A percentile compares a stretch with the other conserved stretches of the same genome.
Conservation (phyloP, 1,140 invertebrate species). For the Pollicipes pollicipes region DNA sequence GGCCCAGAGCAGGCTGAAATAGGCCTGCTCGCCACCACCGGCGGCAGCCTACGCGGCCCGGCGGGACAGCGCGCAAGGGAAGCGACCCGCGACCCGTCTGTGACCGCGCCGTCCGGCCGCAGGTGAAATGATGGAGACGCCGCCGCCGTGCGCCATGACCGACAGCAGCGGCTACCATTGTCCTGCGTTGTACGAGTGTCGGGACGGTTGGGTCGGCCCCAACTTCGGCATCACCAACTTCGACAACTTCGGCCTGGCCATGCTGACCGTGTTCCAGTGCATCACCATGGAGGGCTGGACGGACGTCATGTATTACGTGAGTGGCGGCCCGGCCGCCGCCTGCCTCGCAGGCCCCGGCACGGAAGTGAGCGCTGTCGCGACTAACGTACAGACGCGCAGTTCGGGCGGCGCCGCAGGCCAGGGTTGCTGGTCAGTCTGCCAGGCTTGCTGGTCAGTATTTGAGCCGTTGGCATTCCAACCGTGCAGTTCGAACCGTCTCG, state of each 20-base stretch:
- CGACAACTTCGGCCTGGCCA: constrained; percentile 99
- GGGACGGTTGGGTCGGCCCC: constrained; percentile 75
- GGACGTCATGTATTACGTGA: constrained; percentile 97
- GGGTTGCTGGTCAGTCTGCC: too few relatives aligned
- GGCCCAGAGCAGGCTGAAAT: too few relatives aligned
- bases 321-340: constrained; percentile 10
- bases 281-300: constrained; percentile 99
- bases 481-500: not conserved
- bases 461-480: too few relatives aligned
- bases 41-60: too few relatives aligned
- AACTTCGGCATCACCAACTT: constrained; percentile 99
- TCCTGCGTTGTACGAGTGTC: not conserved
- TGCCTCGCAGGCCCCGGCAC: too few relatives aligned
- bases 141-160: not conserved
- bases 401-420: too few relatives aligned
- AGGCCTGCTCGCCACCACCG: too few relatives aligned
- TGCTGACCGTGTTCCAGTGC: constrained; percentile 99
- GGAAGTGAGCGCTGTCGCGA: too few relatives aligned
- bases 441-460: too few relatives aligned
- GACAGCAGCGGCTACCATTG: not conserved
- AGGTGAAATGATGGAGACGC: not conserved
- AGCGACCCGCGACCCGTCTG: not conserved
- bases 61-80: not conserved
- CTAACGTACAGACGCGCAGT: too few relatives aligned
- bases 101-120: too few relatives aligned